Evolutionary conservation across 1,140 invertebrate species (phyloP).

Genomic region (Philaenus spumarius): DNA sequence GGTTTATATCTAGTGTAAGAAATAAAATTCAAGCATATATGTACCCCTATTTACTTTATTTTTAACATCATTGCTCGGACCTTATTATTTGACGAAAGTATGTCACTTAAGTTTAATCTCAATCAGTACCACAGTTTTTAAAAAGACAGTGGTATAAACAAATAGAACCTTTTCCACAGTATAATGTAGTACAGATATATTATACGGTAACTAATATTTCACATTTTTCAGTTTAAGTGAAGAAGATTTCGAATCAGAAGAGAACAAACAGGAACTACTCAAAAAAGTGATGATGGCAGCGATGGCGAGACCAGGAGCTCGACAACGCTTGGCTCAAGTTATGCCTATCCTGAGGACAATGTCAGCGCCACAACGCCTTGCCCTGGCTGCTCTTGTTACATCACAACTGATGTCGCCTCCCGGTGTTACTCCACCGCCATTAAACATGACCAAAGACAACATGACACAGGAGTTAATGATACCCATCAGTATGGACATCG

Average conservation of each 20-base stretch:
- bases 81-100: too few relatives aligned
- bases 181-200: too few relatives aligned
- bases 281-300: conserved; percentile 41
- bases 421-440: not conserved
- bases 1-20: too few relatives aligned
- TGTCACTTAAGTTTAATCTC: too few relatives aligned
- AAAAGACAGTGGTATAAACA: too few relatives aligned
- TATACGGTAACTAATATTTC: not conserved
- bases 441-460: conserved; percentile 34
- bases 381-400: conserved; percentile 51
- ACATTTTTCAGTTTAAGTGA: not conserved
- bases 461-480: conserved; percentile 49
- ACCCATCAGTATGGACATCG: conserved; percentile 55
- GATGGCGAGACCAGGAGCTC: conserved; percentile 43
- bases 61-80: too few relatives aligned
- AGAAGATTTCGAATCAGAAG: conserved; percentile 4
- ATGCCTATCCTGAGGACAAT: conserved; percentile 55
- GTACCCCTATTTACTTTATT: too few relatives aligned
- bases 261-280: conserved; percentile 18
- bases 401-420: conserved; percentile 44
- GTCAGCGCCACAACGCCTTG: conserved; percentile 50
- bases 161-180: too few relatives aligned
- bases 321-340: conserved; percentile 34
- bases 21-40: too few relatives aligned
- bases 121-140: too few relatives aligned